phyloP scores from a whole-genome alignment of 2,888 invertebrate species.

The Cryptocephalus moraei region DNA sequence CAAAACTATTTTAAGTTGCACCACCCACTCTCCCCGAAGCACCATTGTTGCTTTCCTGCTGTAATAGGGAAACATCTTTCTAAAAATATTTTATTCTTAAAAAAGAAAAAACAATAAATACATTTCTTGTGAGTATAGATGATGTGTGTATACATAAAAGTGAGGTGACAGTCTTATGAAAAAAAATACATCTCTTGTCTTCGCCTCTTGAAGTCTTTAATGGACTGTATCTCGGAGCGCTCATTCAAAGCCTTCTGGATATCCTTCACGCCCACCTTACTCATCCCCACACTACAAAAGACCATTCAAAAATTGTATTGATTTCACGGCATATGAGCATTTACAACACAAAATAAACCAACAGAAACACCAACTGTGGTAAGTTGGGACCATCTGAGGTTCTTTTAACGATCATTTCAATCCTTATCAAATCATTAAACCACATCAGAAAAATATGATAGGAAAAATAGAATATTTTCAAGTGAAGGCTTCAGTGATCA shows the following conservation, averaged over 20 bases:
- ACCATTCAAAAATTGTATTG: background rate
- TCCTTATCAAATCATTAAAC: no score
- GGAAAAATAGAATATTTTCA: background rate
- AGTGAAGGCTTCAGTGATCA: background rate
- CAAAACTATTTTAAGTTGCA: no score
- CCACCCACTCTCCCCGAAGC: no score
- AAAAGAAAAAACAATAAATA: slow-evolving; percentile 5
- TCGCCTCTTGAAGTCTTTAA: slow-evolving; percentile 16
- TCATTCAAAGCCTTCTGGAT: slow-evolving; percentile 20
- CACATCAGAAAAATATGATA: no score
- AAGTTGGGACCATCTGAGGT: no score
- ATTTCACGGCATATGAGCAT: background rate
- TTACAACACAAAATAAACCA: no score
- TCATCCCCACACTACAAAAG: no score
- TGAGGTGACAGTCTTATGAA: slow-evolving; percentile 12
- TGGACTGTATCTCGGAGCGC: slow-evolving; percentile 19
- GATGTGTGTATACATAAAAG: background rate
- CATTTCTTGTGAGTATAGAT: background rate
- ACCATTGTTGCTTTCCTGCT: background rate
- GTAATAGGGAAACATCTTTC: background rate
- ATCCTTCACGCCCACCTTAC: slow-evolving; percentile 12
- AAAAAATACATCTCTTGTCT: slow-evolving; percentile 21
- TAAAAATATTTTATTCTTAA: background rate
- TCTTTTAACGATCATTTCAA: no score
- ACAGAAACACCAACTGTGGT: no score